Conservation (phyloP, 1,140 invertebrate genomes). For the Hirudo medicinalis region DNA sequence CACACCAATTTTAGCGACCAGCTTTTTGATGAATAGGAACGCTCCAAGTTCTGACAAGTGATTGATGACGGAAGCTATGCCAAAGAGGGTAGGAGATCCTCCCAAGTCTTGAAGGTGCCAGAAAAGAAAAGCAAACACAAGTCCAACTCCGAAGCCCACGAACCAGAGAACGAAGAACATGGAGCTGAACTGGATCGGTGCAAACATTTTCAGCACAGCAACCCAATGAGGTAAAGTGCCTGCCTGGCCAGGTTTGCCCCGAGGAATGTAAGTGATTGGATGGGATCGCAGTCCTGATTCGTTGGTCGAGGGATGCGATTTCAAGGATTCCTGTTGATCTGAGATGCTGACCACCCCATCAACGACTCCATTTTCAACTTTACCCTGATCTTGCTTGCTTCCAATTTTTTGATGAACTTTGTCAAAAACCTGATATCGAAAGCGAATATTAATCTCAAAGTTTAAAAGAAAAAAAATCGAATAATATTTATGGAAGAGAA, state of each 20-base stretch:
- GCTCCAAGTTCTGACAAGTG: constrained; percentile 96
- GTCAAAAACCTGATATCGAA: background rate
- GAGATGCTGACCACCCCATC: too few species aligned
- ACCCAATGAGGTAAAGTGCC: constrained; percentile 23
- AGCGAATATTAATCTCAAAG: too few species aligned
- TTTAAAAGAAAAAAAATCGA: too few species aligned
- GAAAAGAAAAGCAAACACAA: constrained; percentile 97
- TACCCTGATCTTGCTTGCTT: background rate
- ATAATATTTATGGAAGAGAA: too few species aligned
- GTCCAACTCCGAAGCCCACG: constrained; percentile 97
- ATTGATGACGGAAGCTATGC: constrained; percentile 93
- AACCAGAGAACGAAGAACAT: constrained; percentile 95
- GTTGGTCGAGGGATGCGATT: background rate
- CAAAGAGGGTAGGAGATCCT: constrained; percentile 89
- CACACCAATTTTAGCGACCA: constrained; percentile 51
- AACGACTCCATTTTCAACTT: too few species aligned
- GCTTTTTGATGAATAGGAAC: constrained; percentile 89
- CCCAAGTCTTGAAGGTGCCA: constrained; percentile 96
- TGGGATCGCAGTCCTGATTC: background rate
- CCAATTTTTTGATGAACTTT: constrained; percentile 10
- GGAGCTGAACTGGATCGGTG: constrained; percentile 39
- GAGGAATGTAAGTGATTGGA: constrained; percentile 20
- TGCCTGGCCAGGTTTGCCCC: constrained; percentile 22
- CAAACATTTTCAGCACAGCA: constrained; percentile 32
- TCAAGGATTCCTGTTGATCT: background rate